phyloP scores from a whole-genome alignment of 53 echinoderm and acorn worm species.

The Henricia sp. region DNA sequence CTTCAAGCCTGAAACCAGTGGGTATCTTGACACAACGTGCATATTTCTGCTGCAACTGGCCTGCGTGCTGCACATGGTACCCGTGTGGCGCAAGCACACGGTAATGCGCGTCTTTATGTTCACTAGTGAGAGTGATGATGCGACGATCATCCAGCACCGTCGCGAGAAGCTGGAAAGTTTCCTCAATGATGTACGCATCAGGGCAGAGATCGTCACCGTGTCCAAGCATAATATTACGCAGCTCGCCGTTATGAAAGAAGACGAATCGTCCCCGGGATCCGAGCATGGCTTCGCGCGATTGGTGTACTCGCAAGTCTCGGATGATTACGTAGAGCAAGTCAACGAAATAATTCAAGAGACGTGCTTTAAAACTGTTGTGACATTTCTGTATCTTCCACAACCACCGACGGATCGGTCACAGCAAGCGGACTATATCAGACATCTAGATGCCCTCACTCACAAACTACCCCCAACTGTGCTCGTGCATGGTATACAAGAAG shows the following conservation, averaged over 20 bases:
- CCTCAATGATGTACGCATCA: conserved; percentile 82
- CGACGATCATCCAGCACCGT: conserved; percentile 57
- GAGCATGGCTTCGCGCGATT: conserved; percentile 19
- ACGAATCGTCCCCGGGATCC: background rate
- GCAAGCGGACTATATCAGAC: conserved; percentile 77
- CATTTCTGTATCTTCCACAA: conserved; percentile 87
- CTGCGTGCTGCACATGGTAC: conserved; percentile 97
- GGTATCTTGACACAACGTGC: conserved; percentile 93
- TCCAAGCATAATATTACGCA: conserved; percentile 71
- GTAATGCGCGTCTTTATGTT: conserved; percentile 86
- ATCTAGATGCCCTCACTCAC: conserved; percentile 75
- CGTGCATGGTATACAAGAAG: conserved; percentile 90
- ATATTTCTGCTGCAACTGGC: conserved; percentile 93
- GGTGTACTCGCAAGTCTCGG: conserved; percentile 71
- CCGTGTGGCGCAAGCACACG: conserved; percentile 75
- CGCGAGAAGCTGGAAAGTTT: conserved; percentile 82
- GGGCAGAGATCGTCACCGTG: conserved; percentile 81
- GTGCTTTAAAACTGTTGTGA: conserved; percentile 69
- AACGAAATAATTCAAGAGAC: conserved; percentile 76
- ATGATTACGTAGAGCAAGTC: conserved; percentile 76
- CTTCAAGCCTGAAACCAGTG: conserved; percentile 92
- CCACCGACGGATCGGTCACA: conserved; percentile 76
- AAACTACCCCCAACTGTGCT: conserved; percentile 86
- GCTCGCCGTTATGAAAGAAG: conserved; percentile 60
- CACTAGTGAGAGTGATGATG: conserved; percentile 63